Base-by-base conservation (phyloP, 2,888 invertebrate species). In the Yponomeuta sedellus region DNA sequence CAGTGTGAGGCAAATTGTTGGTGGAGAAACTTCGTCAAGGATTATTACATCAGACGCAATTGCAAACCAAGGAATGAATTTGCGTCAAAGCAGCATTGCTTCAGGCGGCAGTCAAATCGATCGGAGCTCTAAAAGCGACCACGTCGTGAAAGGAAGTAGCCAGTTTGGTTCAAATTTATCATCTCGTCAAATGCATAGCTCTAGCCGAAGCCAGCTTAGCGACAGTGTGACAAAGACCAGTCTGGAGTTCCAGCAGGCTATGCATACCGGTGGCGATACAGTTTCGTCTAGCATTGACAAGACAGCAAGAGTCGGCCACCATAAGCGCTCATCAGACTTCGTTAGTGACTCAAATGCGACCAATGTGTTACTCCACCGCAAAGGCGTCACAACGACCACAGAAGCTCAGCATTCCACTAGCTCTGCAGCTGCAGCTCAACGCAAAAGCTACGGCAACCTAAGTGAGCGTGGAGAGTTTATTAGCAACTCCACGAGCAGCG, bases 301-400 rank as follows among this genome's bases (percentile, higher is more conserved):
- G 69, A 73, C 85, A n/a, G 73, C 81, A 61, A 83, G 87, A 61
- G 73, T 80, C 67, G 90, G 90, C 10, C 92, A 93, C 70, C 95
- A 95, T 77, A 96, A 96, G 75, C 92, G 95, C 61, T 94, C 94
- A 75, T 96, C 94, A 69, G 93, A 96, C 64, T 93, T 97, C 69
- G 93, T 95, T 0, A 94, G 95, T 0, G 93, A 95, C 66, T 93
- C 94, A n/a, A 94, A 96, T 72, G 93, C 96, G 3, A 93, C 92
- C 64, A 97, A 97, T 76, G 92, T 96, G 59, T 95, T 97, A 61
- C 92, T 97, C 52, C 96, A 96, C 79, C 93, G 97, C 59, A 96
- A 95, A 77, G 94, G 94, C 20, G 85, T 93, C 12, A 91, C 93
- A 2, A 92, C 94, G 0, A 93, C 94, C 0, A 94, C 93, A n/a